Conservation (phyloP, 2,113 vertebrate genomes). For the Addax nasomaculatus region DNA sequence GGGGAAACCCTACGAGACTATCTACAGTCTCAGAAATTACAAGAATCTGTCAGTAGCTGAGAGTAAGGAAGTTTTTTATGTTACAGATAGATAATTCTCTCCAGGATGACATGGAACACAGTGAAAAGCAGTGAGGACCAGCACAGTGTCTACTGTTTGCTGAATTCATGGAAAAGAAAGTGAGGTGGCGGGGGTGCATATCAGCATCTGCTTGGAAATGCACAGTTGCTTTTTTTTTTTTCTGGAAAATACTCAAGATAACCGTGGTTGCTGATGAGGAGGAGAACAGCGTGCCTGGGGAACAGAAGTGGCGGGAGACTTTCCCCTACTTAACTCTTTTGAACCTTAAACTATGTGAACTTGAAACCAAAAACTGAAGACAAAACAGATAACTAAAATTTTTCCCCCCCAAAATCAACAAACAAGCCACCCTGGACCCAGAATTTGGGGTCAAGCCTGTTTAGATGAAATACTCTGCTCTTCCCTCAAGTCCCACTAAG, state of each 20-base stretch:
- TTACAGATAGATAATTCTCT: neutral
- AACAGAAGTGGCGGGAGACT: neutral
- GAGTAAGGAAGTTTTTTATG: neutral
- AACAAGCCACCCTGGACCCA: neutral
- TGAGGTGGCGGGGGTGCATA: fast-evolving
- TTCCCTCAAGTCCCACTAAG: neutral
- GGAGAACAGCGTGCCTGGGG: neutral
- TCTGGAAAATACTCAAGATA: neutral
- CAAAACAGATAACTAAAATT: neutral
- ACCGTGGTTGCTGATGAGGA: neutral
- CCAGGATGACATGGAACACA: fast-evolving
- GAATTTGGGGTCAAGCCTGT: neutral
- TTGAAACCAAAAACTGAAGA: neutral
- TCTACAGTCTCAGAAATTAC: neutral
- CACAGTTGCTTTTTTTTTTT: neutral
- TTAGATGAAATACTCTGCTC: neutral
- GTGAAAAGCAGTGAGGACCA: neutral
- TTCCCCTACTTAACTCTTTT: neutral
- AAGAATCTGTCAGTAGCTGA: neutral
- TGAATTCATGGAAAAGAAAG: neutral
- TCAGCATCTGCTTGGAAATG: neutral
- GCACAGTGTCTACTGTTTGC: neutral
- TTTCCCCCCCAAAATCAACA: neutral
- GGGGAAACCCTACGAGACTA: neutral
- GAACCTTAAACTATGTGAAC: neutral